Percentiles rank a stretch among this genome's conserved stretches.
Evolutionary conservation across 2,888 invertebrate species (phyloP).

Genomic region (Callyntrura guangdongensis): DNA sequence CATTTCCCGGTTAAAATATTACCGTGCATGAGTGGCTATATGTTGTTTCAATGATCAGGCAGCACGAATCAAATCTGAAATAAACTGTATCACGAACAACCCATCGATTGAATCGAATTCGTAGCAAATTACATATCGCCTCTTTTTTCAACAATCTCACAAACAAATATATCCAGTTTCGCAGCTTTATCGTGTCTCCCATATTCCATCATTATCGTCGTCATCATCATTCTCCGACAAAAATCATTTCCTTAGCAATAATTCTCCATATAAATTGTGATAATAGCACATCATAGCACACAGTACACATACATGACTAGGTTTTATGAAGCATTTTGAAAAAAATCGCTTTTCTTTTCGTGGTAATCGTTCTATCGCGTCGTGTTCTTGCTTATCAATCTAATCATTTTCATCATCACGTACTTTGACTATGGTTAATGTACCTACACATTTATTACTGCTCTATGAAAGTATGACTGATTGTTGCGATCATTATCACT

Average conservation of each 20-base stretch:
- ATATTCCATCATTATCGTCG: not conserved
- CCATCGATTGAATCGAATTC: not conserved
- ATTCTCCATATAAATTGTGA: not conserved
- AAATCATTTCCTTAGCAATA: constrained; percentile 1
- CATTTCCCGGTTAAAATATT: not conserved
- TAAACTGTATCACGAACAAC: not conserved
- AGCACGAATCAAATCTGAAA: constrained; percentile 21
- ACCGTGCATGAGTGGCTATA: not conserved
- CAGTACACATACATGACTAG: not conserved
- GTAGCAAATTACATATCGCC: not conserved
- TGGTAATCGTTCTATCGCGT: too few species aligned
- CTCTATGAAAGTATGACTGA: constrained; percentile 12
- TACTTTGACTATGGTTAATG: not conserved
- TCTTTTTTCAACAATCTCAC: not conserved
- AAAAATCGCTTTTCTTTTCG: too few species aligned
- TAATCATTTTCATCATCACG: constrained; percentile 23
- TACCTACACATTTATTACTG: not conserved
- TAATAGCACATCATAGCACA: not conserved
- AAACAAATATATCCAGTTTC: constrained; percentile 21
- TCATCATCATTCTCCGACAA: not conserved
- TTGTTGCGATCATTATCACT: constrained; percentile 2
- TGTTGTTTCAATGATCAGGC: not conserved
- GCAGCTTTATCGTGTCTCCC: not conserved
- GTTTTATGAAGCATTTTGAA: not conserved
- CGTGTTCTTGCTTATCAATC: not conserved